These are phyloP conservation scores for Eudemis profundana DNA, from an alignment of 2,888 invertebrate species.

Conservation along the genomic window DNA sequence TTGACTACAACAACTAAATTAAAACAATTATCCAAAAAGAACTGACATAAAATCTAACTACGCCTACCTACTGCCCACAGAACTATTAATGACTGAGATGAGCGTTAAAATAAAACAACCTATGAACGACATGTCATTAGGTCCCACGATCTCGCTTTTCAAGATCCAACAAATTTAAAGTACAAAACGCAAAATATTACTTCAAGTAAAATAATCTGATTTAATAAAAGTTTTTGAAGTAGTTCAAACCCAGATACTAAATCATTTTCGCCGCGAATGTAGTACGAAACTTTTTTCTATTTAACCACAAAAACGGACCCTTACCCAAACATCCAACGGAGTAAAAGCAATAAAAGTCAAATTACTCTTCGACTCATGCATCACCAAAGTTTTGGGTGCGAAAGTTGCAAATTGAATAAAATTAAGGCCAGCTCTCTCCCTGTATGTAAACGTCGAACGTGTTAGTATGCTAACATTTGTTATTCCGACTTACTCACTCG, in stretches of 20 bases:
- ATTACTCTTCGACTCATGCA: constrained; percentile 80
- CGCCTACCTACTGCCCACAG: too few species aligned
- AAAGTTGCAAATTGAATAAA: constrained; percentile 82
- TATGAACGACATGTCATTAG: too few species aligned
- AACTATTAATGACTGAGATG: too few species aligned
- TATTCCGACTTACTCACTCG: constrained; percentile 27
- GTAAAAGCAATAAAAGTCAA: constrained; percentile 80
- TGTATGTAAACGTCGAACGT: constrained; percentile 40
- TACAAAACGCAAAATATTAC: too few species aligned
- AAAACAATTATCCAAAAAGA: too few species aligned
- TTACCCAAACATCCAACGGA: constrained; percentile 64
- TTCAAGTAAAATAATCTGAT: not conserved
- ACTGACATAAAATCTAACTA: too few species aligned
- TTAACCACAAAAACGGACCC: constrained; percentile 63
- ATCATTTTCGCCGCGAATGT: constrained; percentile 9
- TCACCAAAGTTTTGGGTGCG: constrained; percentile 81
- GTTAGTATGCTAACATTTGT: constrained; percentile 39
- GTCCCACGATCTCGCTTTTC: too few species aligned
- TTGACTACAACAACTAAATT: too few species aligned
- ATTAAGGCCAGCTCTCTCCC: constrained; percentile 68
- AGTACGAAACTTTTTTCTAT: constrained; percentile 49
- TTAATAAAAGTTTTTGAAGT: not conserved
- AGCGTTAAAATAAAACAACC: too few species aligned
- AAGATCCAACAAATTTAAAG: too few species aligned
- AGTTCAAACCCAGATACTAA: not conserved